Conservation (phyloP, 2,888 invertebrate species). For the Monopis laevigella region DNA sequence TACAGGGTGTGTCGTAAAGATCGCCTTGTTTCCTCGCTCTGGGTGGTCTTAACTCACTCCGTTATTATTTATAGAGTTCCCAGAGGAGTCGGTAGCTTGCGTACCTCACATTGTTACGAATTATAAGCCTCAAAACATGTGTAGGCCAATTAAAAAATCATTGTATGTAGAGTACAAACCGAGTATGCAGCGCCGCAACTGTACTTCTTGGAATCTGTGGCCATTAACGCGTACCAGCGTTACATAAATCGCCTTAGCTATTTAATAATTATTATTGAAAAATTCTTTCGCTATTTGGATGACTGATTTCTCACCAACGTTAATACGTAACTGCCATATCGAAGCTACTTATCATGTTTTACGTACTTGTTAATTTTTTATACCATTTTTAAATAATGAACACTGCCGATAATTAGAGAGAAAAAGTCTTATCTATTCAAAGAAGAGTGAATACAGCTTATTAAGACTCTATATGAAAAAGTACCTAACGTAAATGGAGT, state of each 20-base stretch:
- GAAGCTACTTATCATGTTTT: no score
- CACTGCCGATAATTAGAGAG: no score
- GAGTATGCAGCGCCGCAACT: conserved; percentile 2
- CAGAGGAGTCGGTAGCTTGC: conserved; percentile 20
- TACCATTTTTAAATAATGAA: no score
- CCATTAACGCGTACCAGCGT: conserved; percentile 7
- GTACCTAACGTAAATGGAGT: no score
- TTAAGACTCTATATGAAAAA: no score
- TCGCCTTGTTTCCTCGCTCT: conserved; percentile 48
- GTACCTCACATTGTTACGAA: conserved; percentile 11
- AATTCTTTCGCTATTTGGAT: conserved; percentile 6
- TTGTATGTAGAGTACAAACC: conserved; percentile 6
- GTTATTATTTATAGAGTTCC: conserved; percentile 59
- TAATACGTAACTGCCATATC: no score
- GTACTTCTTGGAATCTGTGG: conserved; percentile 6
- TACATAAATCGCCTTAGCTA: conserved; percentile 8
- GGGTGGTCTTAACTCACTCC: conserved; percentile 61
- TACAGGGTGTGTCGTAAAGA: conserved; percentile 50
- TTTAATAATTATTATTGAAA: conserved; percentile 11
- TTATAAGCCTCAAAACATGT: conserved; percentile 6
- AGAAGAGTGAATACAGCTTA: no score
- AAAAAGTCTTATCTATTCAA: no score
- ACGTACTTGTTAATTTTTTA: no score
- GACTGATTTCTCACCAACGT: conserved; percentile 10
- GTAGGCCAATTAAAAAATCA: conserved; percentile 11